phyloP scores from a whole-genome alignment of 2,113 vertebrate species.

The Sialia sialis region DNA sequence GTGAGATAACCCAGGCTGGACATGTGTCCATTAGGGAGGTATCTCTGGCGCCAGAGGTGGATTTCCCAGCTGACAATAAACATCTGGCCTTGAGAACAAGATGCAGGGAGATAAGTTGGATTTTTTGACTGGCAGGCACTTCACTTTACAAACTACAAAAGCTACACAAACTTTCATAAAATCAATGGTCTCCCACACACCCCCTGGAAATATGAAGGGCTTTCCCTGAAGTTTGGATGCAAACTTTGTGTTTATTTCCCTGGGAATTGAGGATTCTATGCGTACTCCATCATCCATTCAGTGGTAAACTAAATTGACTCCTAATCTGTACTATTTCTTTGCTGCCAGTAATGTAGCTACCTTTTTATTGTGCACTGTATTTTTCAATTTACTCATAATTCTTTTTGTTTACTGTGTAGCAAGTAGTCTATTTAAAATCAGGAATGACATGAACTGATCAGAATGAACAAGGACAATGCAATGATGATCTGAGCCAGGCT shows the following conservation, averaged over 20 bases:
- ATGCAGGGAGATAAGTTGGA: not conserved
- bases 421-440: not conserved
- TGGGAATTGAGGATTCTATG: not conserved
- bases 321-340: not conserved
- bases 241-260: not conserved
- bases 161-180: not conserved
- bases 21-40: not conserved
- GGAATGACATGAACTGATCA: not conserved
- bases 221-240: not conserved
- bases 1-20: not conserved
- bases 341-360: no score
- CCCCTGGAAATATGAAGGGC: rapidly evolving
- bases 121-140: not conserved
- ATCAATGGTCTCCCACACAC: not conserved
- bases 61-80: not conserved
- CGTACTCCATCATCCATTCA: not conserved
- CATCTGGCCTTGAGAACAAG: not conserved
- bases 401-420: not conserved
- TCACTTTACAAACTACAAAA: not conserved
- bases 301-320: not conserved
- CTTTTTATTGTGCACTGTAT: not conserved
- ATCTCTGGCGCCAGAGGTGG: not conserved
- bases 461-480: not conserved
- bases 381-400: not conserved
- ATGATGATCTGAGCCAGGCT: not conserved